Evolutionary conservation across 2,113 vertebrate genomes (phyloP).

Genomic region (Melanostigma gelatinosum): DNA sequence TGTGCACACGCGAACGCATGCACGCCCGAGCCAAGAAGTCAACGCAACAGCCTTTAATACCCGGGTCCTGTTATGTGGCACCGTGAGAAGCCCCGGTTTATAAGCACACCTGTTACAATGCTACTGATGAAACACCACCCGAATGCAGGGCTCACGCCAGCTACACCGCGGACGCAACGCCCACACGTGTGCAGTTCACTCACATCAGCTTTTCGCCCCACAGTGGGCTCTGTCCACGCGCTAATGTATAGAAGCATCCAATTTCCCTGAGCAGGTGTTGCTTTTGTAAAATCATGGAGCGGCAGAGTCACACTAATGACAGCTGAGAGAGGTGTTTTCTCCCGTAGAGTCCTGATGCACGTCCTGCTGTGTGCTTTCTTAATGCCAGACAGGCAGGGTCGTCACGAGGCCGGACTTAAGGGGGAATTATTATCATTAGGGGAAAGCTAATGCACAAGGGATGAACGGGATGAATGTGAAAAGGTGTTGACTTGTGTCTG

Average conservation of each 20-base stretch:
- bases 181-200: conserved; percentile 20
- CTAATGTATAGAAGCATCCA: not conserved
- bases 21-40: conserved; percentile 19
- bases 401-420: not conserved
- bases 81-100: conserved; percentile 24
- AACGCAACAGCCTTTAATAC: conserved; percentile 7
- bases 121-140: conserved; percentile 25
- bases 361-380: not conserved
- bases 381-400: not conserved
- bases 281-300: not conserved
- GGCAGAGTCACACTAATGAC: conserved; percentile 11
- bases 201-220: not conserved
- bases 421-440: not conserved
- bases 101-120: conserved; percentile 53
- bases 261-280: conserved; percentile 12
- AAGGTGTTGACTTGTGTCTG: not conserved
- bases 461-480: not conserved
- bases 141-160: conserved; percentile 13
- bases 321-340: not conserved
- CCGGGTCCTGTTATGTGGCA: not conserved
- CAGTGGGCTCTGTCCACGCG: not conserved
- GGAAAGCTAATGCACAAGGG: not conserved
- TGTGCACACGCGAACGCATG: not conserved
- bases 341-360: not conserved
- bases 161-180: conserved; percentile 51